A percentile compares a stretch with the other conserved stretches of the same genome.
phyloP scores from a whole-genome alignment of 2,888 invertebrate genomes.

The Stictocephala bisonia region DNA sequence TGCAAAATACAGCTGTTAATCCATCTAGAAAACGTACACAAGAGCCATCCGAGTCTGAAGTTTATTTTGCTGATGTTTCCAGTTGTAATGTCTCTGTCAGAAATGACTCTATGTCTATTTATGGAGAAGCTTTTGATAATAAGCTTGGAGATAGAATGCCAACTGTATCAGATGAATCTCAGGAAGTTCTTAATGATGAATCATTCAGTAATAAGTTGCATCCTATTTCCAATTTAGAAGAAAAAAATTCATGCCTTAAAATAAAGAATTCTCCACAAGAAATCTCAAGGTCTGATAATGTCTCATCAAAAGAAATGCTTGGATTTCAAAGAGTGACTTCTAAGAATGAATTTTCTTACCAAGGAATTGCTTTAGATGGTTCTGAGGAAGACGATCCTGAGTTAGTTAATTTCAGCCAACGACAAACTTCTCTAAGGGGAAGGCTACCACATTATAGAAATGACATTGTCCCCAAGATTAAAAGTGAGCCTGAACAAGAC shows the following conservation, averaged over 20 bases:
- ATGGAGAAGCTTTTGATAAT: constrained; percentile 64
- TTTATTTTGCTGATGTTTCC: constrained; percentile 88
- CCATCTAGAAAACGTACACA: constrained; percentile 62
- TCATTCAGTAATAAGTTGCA: neutral
- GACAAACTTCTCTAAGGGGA: constrained; percentile 33
- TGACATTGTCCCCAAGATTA: neutral
- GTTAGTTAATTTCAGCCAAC: constrained; percentile 52
- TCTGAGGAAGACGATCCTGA: constrained; percentile 57
- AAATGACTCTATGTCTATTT: constrained; percentile 68
- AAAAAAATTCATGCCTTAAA: neutral
- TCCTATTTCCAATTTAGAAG: neutral
- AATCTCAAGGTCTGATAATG: constrained; percentile 44
- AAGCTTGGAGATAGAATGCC: constrained; percentile 13
- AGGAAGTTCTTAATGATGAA: constrained; percentile 7
- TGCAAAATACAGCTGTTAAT: constrained; percentile 71
- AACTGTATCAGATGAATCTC: neutral
- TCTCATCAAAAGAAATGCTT: constrained; percentile 50
- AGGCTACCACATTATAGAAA: constrained; percentile 10
- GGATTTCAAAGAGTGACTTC: constrained; percentile 7
- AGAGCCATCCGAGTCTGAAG: constrained; percentile 81
- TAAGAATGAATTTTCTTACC: constrained; percentile 40
- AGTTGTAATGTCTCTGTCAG: constrained; percentile 76
- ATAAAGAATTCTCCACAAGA: neutral
- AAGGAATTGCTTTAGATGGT: constrained; percentile 53
- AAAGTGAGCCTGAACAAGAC: neutral